Conservation (phyloP, 1,140 invertebrate species). For the Phocides pigmalion region DNA sequence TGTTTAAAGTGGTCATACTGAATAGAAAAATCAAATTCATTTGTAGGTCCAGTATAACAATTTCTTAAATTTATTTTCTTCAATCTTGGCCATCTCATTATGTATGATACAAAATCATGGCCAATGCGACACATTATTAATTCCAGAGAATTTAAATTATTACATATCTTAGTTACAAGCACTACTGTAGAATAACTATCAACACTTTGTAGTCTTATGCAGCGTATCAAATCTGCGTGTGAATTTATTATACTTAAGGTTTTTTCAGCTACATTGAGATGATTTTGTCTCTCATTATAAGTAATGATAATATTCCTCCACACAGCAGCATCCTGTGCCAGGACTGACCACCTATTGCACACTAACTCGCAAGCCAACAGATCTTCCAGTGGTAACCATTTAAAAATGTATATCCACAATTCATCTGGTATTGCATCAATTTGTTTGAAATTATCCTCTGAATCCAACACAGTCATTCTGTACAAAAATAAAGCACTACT, state of each 20-base stretch:
- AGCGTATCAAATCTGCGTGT: slow-evolving; percentile 56
- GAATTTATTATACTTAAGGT: slow-evolving; percentile 61
- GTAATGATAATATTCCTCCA: slow-evolving; percentile 66
- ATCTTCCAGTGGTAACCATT: slow-evolving; percentile 62
- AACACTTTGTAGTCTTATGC: slow-evolving; percentile 73
- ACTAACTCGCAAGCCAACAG: slow-evolving; percentile 65
- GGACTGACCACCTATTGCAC: slow-evolving; percentile 64
- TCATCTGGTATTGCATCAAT: slow-evolving; percentile 74
- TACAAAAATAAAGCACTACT: background rate
- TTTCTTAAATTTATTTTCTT: slow-evolving; percentile 73
- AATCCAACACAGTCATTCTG: slow-evolving; percentile 44
- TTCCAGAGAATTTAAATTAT: slow-evolving; percentile 67
- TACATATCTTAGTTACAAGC: slow-evolving; percentile 62
- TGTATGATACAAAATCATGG: slow-evolving; percentile 65
- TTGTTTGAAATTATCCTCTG: slow-evolving; percentile 30
- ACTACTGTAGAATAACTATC: slow-evolving; percentile 63
- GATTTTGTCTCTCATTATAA: slow-evolving; percentile 68
- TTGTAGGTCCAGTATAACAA: slow-evolving; percentile 53
- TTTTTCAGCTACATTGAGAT: slow-evolving; percentile 62
- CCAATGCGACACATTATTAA: slow-evolving; percentile 69
- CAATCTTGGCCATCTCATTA: slow-evolving; percentile 64
- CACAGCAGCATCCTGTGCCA: slow-evolving; percentile 56
- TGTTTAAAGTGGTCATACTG: slow-evolving; percentile 64
- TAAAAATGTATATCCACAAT: slow-evolving; percentile 71
- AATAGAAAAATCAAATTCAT: slow-evolving; percentile 54